Base-by-base conservation (phyloP, 1,140 invertebrate genomes). In the Monomorium pharaonis region DNA sequence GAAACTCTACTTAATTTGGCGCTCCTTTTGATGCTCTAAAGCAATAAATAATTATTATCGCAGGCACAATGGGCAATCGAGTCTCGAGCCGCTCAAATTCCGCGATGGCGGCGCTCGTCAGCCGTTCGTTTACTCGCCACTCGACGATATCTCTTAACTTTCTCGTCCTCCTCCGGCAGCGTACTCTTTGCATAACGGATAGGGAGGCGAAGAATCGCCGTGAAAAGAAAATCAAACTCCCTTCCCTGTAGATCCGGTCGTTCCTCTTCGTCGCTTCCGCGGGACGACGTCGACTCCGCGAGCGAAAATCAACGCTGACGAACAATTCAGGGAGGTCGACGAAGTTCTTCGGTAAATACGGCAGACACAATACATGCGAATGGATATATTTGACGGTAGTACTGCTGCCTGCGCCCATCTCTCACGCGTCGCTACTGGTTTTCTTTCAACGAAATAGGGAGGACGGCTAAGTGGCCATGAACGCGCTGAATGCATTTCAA, bases 401-500 rank as follows among this genome's bases (percentile, higher is more conserved):
- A 24, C 24, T 33, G 49, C 14, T 72, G 37, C 12, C 9, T 37
- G 37, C 7, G 37, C 37, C 5, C 24, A 33, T 24, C 27, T 67
- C 21, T n/a, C 62, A 24, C 24, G 14, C 74, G 69, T 80, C 65
- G 27, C 10, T 42, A 56, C 44, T 3, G 72, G 10, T 44, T 86
- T 88, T 88, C 65, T 63, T 77, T 27, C 49, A 6, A 18, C n/a
- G 12, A 3, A 62, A 24, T 60, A 62, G n/a, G 49, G 49, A 84
- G 44, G n/a, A 54, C 67, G 70, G 12, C 77, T 86, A 84, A 90
- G 81, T 90, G 83, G 86, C 89, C 86, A 56, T 85, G 76, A 90
- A 88, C 80, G 65, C 18, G 42, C 7, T 78, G 83, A 90, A 90
- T 90, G 83, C 83, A 88, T 90, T 90, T 90, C 89, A 90, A 90